These are phyloP conservation scores for Benitochromis conjunctus DNA, from an alignment of 2,113 vertebrate species.

Conservation along the genomic window DNA sequence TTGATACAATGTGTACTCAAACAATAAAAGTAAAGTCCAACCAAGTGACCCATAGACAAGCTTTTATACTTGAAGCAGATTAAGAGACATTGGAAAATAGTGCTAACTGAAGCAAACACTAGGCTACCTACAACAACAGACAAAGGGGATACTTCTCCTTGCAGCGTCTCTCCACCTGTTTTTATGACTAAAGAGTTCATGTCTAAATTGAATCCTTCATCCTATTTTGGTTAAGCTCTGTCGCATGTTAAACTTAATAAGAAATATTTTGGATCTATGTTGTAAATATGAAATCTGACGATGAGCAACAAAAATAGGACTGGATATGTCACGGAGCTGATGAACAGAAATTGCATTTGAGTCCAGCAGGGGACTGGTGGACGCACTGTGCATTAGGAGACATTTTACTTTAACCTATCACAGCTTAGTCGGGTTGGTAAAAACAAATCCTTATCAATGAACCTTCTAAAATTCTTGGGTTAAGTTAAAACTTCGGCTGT, in stretches of 20 bases:
- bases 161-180: neutral
- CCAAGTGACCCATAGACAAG: neutral
- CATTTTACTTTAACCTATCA: neutral
- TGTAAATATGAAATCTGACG: neutral
- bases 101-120: neutral
- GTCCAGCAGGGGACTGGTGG: neutral
- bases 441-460: neutral
- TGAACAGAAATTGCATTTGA: neutral
- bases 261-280: neutral
- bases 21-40: constrained; percentile 23
- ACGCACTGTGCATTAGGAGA: neutral
- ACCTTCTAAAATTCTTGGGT: neutral
- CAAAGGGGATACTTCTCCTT: neutral
- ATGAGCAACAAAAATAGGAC: neutral
- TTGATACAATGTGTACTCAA: neutral
- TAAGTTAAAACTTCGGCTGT: neutral
- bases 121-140: neutral
- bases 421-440: neutral
- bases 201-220: neutral
- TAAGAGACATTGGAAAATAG: neutral
- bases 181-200: neutral
- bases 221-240: neutral
- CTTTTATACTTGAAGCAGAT: neutral
- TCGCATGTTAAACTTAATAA: neutral
- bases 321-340: neutral